phyloP scores from a whole-genome alignment of 2,113 vertebrate genomes.

The Clarias magur region DNA sequence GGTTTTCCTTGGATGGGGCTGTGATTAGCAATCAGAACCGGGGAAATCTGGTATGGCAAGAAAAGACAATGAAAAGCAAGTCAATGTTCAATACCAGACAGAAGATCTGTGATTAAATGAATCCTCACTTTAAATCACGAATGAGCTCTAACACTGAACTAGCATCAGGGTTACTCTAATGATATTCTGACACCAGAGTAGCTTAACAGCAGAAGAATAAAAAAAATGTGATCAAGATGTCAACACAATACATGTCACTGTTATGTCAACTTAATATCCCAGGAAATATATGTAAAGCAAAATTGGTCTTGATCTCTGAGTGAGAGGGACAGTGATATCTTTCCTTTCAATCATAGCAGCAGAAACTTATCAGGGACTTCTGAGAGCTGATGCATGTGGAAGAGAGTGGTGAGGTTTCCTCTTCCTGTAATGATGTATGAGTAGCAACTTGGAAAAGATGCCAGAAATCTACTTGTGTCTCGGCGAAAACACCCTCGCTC shows the following conservation, averaged over 20 bases:
- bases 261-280: neutral
- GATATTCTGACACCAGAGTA: neutral
- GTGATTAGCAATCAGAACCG: constrained; percentile 41
- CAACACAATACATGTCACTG: neutral
- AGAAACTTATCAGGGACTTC: neutral
- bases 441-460: neutral
- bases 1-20: constrained; percentile 19
- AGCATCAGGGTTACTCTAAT: neutral
- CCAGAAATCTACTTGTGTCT: neutral
- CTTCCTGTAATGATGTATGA: neutral
- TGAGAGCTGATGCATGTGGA: neutral
- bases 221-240: neutral
- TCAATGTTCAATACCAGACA: neutral
- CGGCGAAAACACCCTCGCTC: neutral
- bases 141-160: neutral
- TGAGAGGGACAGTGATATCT: neutral
- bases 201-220: neutral
- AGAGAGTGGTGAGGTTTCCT: neutral
- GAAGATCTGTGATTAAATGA: neutral
- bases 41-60: neutral
- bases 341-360: neutral
- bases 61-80: neutral
- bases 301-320: neutral
- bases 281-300: neutral
- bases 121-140: neutral